phyloP scores from a whole-genome alignment of 1,140 invertebrate genomes.

The Drosophila equinoxialis region DNA sequence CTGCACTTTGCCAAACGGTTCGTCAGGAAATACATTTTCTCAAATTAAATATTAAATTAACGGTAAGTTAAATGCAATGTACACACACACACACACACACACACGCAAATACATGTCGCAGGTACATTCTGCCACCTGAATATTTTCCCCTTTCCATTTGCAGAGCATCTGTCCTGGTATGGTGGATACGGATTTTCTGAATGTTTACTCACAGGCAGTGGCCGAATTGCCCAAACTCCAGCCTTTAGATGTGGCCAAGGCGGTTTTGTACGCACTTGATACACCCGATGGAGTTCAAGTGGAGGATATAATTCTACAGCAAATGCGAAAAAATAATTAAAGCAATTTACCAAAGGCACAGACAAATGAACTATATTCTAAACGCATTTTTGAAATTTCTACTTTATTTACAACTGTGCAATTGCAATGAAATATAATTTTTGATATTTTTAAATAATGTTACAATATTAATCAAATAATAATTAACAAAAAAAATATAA shows the following conservation, averaged over 20 bases:
- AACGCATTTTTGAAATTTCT: not conserved
- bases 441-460: too few relatives aligned
- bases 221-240: slow-evolving; percentile 83
- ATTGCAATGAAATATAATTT: not conserved
- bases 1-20: slow-evolving; percentile 85
- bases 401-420: too few relatives aligned
- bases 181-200: slow-evolving; percentile 85
- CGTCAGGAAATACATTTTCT: slow-evolving; percentile 85
- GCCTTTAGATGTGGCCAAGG: slow-evolving; percentile 84
- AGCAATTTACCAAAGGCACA: not conserved
- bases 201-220: slow-evolving; percentile 77
- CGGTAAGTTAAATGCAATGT: slow-evolving; percentile 82
- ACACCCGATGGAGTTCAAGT: slow-evolving; percentile 84
- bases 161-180: slow-evolving; percentile 86
- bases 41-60: slow-evolving; percentile 84
- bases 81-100: slow-evolving; percentile 49
- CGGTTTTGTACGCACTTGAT: slow-evolving; percentile 84
- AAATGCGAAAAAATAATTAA: slow-evolving; percentile 65
- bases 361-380: not conserved
- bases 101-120: not conserved
- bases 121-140: slow-evolving; percentile 10
- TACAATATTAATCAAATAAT: too few relatives aligned
- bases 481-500: too few relatives aligned
- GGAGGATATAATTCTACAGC: slow-evolving; percentile 77
- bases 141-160: slow-evolving; percentile 31